A percentile compares a stretch with the other conserved stretches of the same genome.
phyloP scores from a whole-genome alignment of 2,888 invertebrate genomes.

The Tiliacea citrago region DNA sequence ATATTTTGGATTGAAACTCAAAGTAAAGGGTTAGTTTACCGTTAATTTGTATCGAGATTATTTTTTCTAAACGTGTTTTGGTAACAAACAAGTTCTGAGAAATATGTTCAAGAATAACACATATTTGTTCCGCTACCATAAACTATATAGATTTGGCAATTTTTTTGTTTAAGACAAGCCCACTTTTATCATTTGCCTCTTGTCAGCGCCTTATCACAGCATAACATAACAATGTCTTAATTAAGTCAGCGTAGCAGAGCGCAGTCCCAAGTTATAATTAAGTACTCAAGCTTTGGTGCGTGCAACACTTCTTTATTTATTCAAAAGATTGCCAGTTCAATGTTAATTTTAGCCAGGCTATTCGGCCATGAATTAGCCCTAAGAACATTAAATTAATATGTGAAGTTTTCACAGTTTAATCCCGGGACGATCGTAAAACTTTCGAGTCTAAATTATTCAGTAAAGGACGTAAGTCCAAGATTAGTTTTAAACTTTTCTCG shows the following conservation, averaged over 20 bases:
- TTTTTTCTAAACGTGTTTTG: too few species aligned
- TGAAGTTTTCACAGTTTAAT: slow-evolving; percentile 42
- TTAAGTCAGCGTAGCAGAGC: background rate
- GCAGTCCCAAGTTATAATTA: slow-evolving; percentile 28
- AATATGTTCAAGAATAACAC: too few species aligned
- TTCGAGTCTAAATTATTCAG: slow-evolving; percentile 29
- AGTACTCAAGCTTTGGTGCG: slow-evolving; percentile 6
- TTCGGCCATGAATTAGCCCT: slow-evolving; percentile 23
- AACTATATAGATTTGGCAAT: too few species aligned
- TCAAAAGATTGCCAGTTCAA: slow-evolving; percentile 11
- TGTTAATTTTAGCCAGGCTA: slow-evolving; percentile 8
- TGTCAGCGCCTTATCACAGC: too few species aligned
- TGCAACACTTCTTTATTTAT: slow-evolving; percentile 23
- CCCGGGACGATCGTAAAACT: slow-evolving; percentile 40
- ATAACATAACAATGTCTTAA: background rate
- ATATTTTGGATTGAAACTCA: too few species aligned
- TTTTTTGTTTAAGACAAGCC: too few species aligned
- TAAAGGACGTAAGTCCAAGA: slow-evolving; percentile 22
- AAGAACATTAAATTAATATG: slow-evolving; percentile 38
- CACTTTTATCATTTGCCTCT: too few species aligned
- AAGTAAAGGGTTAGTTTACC: too few species aligned
- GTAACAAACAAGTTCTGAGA: too few species aligned
- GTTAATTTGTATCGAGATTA: too few species aligned
- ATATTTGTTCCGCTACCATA: too few species aligned
- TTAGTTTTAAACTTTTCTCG: slow-evolving; percentile 40